Conservation (phyloP, 2,113 vertebrate genomes). For the Cathartes aura region DNA sequence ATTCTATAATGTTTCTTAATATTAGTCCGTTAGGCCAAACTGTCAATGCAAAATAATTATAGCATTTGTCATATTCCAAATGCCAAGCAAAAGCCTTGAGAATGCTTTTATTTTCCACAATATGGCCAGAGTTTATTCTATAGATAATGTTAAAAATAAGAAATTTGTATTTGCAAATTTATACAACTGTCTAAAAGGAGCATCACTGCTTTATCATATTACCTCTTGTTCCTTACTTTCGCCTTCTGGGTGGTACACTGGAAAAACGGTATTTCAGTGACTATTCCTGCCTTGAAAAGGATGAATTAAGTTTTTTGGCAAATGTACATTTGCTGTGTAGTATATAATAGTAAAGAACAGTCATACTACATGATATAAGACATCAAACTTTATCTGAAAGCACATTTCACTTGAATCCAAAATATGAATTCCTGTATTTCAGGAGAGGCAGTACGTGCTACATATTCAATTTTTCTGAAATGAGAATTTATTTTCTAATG, state of each 20-base stretch:
- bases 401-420: background rate
- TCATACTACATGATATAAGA: background rate
- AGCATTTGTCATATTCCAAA: background rate
- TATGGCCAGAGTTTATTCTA: background rate
- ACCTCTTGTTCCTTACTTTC: background rate
- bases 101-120: background rate
- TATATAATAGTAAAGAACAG: background rate
- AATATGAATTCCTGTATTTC: background rate
- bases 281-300: background rate
- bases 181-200: background rate
- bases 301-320: background rate
- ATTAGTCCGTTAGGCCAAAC: background rate
- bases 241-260: background rate
- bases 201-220: background rate
- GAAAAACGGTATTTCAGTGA: background rate
- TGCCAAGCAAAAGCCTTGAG: background rate
- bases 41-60: background rate
- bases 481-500: background rate
- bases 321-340: background rate
- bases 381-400: background rate
- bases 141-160: background rate
- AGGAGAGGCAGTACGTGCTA: background rate
- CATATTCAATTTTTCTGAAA: background rate
- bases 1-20: background rate
- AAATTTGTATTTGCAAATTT: background rate